Evolutionary conservation across 2,797 vertebrate species (phyloP).

Genomic region (Phalanger gymnotis): DNA sequence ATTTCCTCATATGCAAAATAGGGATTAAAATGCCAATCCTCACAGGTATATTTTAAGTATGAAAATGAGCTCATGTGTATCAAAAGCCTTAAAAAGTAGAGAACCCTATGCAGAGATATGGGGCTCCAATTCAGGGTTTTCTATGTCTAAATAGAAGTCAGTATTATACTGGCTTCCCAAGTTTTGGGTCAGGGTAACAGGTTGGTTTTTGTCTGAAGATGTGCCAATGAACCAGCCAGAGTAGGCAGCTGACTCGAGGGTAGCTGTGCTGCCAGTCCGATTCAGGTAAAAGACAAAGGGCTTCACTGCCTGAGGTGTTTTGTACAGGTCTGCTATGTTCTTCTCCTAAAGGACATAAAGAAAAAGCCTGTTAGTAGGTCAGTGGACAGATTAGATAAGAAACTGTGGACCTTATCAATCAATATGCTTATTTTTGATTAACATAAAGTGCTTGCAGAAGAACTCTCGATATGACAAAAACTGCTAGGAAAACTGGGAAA

Average conservation of each 20-base stretch:
- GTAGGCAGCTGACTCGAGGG: not conserved
- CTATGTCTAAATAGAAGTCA: constrained; percentile 38
- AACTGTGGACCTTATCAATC: not conserved
- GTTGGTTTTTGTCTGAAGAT: constrained; percentile 1
- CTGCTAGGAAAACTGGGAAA: not conserved
- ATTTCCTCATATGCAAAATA: not conserved
- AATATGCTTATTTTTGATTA: not conserved
- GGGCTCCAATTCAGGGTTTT: not conserved
- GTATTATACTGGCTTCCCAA: constrained; percentile 13
- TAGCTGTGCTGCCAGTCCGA: not conserved
- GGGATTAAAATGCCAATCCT: not conserved
- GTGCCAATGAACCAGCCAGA: not conserved
- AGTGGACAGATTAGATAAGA: not conserved
- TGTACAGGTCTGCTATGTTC: not conserved
- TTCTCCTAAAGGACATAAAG: not conserved
- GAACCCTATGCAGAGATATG: not conserved
- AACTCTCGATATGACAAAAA: not conserved
- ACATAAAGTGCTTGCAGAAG: not conserved
- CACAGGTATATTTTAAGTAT: not conserved
- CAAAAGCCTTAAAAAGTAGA: not conserved
- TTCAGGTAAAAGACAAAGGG: not conserved
- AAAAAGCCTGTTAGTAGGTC: not conserved
- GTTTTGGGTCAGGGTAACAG: constrained; percentile 54
- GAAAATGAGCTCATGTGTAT: not conserved
- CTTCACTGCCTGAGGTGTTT: not conserved